These are phyloP conservation scores for Lysiphlebus fabarum DNA, from an alignment of 1,140 invertebrate genomes.

Conservation along the genomic window DNA sequence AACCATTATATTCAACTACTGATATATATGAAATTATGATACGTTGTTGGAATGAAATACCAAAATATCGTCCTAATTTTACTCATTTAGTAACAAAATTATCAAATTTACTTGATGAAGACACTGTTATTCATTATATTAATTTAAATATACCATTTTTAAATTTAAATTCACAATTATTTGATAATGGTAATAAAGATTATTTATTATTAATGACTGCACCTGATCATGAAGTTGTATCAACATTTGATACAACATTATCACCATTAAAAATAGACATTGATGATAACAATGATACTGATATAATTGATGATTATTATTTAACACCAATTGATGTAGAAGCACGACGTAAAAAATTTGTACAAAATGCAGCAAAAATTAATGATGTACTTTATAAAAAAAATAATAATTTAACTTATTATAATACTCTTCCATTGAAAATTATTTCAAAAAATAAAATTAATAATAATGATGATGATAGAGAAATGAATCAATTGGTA, in stretches of 20 bases:
- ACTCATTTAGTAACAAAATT: conserved; percentile 69
- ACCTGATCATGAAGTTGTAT: conserved; percentile 65
- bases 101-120: conserved; percentile 76
- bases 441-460: too few relatives aligned
- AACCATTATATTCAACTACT: conserved; percentile 73
- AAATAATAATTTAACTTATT: too few relatives aligned
- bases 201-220: conserved; percentile 74
- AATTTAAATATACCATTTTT: conserved; percentile 79
- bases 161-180: conserved; percentile 62
- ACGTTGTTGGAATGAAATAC: conserved; percentile 80
- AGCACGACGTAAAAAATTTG: too few relatives aligned
- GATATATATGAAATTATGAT: conserved; percentile 79
- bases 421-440: too few relatives aligned
- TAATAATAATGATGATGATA: too few relatives aligned
- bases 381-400: too few relatives aligned
- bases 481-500: too few relatives aligned
- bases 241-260: conserved; percentile 46
- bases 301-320: too few relatives aligned
- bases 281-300: too few relatives aligned
- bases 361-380: too few relatives aligned
- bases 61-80: conserved; percentile 75
- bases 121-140: conserved; percentile 79
- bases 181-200: conserved; percentile 60
- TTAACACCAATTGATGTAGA: too few relatives aligned
- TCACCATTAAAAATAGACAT: conserved; percentile 44